Percentiles rank a stretch among this genome's conserved stretches.
Evolutionary conservation across 2,888 invertebrate genomes (phyloP).

Genomic region (Nymphalis c-album): DNA sequence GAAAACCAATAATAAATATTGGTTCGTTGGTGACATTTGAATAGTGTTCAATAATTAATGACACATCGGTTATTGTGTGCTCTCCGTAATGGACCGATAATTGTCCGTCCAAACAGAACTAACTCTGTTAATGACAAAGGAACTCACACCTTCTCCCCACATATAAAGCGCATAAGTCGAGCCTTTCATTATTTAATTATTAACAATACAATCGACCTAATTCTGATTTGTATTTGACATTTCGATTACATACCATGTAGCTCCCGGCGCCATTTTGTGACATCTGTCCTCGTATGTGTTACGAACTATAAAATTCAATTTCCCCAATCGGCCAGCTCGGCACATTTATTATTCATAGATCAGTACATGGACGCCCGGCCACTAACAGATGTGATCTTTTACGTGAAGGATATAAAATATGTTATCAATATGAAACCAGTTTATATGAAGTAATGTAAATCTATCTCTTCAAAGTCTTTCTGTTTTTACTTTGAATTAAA

Average conservation of each 20-base stretch:
- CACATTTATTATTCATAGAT: conserved; percentile 81
- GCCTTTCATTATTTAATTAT: conserved; percentile 77
- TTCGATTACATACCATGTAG: conserved; percentile 72
- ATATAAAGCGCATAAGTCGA: conserved; percentile 36
- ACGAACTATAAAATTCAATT: conserved; percentile 81
- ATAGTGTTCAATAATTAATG: conserved; percentile 71
- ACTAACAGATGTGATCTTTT: conserved; percentile 80
- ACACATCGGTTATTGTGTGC: conserved; percentile 66
- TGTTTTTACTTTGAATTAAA: background rate
- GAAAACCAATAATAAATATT: conserved; percentile 46
- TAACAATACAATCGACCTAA: conserved; percentile 81
- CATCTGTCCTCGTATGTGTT: conserved; percentile 81
- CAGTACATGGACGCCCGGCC: conserved; percentile 76
- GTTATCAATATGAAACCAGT: conserved; percentile 62
- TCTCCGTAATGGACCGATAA: conserved; percentile 78
- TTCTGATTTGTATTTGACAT: conserved; percentile 81
- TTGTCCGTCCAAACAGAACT: conserved; percentile 79
- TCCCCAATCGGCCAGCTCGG: conserved; percentile 79
- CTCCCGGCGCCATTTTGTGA: conserved; percentile 77
- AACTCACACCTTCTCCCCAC: conserved; percentile 67
- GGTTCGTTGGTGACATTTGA: conserved; percentile 57
- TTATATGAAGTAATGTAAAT: conserved; percentile 38
- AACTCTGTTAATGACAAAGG: conserved; percentile 77
- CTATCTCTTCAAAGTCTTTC: background rate
- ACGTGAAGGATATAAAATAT: conserved; percentile 78